Evolutionary conservation across 1,140 invertebrate genomes (phyloP), one percentile per base, ranked within the genome.

Genomic region (Ceratosolen solmsi): DNA sequence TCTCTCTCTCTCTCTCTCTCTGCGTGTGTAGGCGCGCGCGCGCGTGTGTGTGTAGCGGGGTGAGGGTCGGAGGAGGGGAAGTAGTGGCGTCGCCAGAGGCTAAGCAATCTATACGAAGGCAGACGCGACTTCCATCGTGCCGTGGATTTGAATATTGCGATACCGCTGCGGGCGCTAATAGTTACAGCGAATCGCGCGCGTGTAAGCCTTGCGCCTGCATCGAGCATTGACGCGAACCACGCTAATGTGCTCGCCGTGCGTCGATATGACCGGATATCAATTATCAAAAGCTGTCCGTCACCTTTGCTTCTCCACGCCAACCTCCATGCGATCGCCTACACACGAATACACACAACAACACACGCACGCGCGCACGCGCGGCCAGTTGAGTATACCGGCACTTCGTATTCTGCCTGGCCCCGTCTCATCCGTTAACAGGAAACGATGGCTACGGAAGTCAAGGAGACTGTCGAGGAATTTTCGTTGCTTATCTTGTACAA

Each of bases 111-210:
- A 89, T 90, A 90, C 85, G 84, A 87, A 87, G 76, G 76, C 81
- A 90, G 89, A 88, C 87, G 88, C 86, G 87, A 89, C 87, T 89
- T 85, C 87, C 87, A 88, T 89, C 88, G 87, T 87, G 83, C 86
- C 84, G 87, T 88, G 87, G 89, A 90, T 91, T 90, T 90, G 89
- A 90, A 90, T 91, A 90, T 91, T 90, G 87, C 89, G 86, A 90
- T 91, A 89, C 86, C 85, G 88, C 88, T 87, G 83, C 84, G 63
- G 87, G 90, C 88, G 87, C 88, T 90, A 89, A 91, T 91, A 89
- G 89, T 90, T 89, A 88, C 88, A 87, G 86, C 87, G 60, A 33
- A n/a, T n/a, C n/a, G n/a, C n/a, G n/a, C n/a, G n/a, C n/a, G n/a
- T n/a, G n/a, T n/a, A n/a, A n/a, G n/a, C n/a, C n/a, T 13, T 13